Evolutionary conservation across 2,797 vertebrate genomes (phyloP).

Genomic region (Borostomias antarcticus): DNA sequence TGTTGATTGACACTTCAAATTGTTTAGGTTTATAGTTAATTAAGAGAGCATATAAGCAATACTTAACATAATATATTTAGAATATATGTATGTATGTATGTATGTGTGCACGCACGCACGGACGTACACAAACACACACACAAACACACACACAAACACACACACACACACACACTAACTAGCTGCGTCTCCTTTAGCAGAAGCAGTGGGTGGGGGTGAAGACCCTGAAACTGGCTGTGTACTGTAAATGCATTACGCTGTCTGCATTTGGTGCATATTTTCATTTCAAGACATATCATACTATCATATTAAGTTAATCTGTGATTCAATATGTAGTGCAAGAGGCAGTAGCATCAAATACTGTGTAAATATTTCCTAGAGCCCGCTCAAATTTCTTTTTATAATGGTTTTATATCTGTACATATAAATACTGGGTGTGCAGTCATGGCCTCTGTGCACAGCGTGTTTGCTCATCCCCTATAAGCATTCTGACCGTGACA

Average conservation of each 20-base stretch:
- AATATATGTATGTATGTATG: too few relatives aligned
- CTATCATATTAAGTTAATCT: constrained; percentile 78
- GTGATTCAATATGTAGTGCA: constrained; percentile 77
- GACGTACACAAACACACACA: too few relatives aligned
- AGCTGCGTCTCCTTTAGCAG: constrained; percentile 9
- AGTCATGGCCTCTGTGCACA: constrained; percentile 59
- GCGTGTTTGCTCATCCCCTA: constrained; percentile 65
- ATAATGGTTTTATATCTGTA: constrained; percentile 74
- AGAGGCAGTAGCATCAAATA: constrained; percentile 71
- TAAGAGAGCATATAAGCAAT: too few relatives aligned
- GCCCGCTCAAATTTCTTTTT: constrained; percentile 68
- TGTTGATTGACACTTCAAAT: neutral
- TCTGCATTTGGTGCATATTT: constrained; percentile 58
- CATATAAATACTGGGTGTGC: constrained; percentile 72
- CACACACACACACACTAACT: neutral
- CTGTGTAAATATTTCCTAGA: constrained; percentile 79
- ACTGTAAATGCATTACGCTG: constrained; percentile 56
- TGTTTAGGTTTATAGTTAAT: too few relatives aligned
- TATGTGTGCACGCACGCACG: too few relatives aligned
- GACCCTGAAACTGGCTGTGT: constrained; percentile 49
- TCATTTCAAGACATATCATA: constrained; percentile 56
- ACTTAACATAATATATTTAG: neutral
- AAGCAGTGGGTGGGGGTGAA: constrained; percentile 32
- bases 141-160: too few relatives aligned
- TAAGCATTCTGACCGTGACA: constrained; percentile 66